Base-by-base conservation (phyloP, 2,888 invertebrate species). In the Cerastoderma edule region DNA sequence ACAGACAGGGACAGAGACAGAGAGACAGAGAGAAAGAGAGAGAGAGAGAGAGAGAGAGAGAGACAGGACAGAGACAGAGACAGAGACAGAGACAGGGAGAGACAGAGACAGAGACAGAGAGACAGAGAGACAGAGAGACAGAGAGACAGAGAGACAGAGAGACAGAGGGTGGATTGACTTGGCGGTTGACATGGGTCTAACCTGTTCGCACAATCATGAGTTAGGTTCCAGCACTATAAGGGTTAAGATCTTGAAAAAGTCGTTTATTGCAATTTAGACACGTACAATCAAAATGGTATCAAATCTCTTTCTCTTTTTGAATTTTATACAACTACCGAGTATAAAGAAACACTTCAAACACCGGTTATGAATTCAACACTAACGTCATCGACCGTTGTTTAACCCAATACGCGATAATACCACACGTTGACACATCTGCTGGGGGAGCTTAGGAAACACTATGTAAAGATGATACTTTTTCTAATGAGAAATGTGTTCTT, bases 291-390 rank as follows among this genome's bases (percentile, higher is more conserved):
- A 13, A 8, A 13, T 39, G 10, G 8, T 39, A 8, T 39, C 16
- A 8, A 13, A 28, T 3, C 56, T 56, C 30, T 30, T n/a, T 28
- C 30, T 30, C 2, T 56, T 30, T 28, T 28, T 27, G 78, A 73
- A 19, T 28, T 68, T 8, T 75, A 64, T 6, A 65, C 75, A 5
- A 68, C 72, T 16, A 66, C 46, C 0, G 75, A n/a, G n/a, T n/a
- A n/a, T n/a, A n/a, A n/a, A n/a, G n/a, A n/a, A n/a, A n/a, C n/a
- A n/a, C n/a, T n/a, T n/a, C n/a, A n/a, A n/a, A n/a, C n/a, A n/a
- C n/a, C n/a, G n/a, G n/a, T n/a, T n/a, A n/a, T n/a, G n/a, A n/a
- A n/a, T n/a, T n/a, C n/a, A n/a, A n/a, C n/a, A n/a, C n/a, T n/a
- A n/a, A n/a, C n/a, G n/a, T n/a, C n/a, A n/a, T n/a, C n/a, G n/a